These are phyloP conservation scores for Pelodytes ibericus DNA, from an alignment of 2,797 vertebrate genomes.

Conservation along the genomic window DNA sequence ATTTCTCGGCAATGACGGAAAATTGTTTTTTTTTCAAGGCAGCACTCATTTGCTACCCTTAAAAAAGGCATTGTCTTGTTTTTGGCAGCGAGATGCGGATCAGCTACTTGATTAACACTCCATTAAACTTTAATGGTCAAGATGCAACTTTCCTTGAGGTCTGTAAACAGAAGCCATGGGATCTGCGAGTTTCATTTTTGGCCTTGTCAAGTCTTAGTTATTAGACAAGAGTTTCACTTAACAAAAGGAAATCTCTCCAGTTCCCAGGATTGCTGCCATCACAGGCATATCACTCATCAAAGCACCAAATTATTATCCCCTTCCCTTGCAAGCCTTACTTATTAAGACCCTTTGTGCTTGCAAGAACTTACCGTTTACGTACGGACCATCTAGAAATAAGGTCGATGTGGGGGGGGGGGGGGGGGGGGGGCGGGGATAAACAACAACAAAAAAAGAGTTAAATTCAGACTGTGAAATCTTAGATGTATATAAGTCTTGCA, in stretches of 20 bases:
- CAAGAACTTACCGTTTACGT: constrained; percentile 21
- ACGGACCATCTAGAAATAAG: neutral
- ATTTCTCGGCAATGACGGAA: no score
- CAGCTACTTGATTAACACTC: constrained; percentile 81
- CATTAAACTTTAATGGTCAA: constrained; percentile 81
- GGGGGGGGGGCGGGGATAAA: no score
- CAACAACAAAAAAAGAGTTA: neutral
- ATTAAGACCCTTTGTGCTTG: constrained; percentile 27
- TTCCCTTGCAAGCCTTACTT: constrained; percentile 36
- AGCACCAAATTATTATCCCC: constrained; percentile 52
- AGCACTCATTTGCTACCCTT: neutral
- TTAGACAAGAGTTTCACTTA: constrained; percentile 55
- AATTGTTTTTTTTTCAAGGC: no score
- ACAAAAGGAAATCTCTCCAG: constrained; percentile 52
- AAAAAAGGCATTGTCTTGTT: constrained; percentile 11
- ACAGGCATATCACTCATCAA: constrained; percentile 54
- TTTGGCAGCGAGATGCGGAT: constrained; percentile 24
- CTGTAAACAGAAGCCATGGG: constrained; percentile 52
- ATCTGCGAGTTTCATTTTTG: constrained; percentile 49
- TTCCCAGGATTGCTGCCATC: constrained; percentile 54
- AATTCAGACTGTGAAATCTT: neutral
- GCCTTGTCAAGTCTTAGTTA: constrained; percentile 54
- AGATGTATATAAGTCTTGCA: constrained; percentile 4
- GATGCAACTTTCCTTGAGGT: constrained; percentile 64
- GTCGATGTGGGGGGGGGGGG: no score